Evolutionary conservation across 2,888 invertebrate species (phyloP), one percentile per base, ranked within the genome.

Genomic region (Rhagonycha lutea): DNA sequence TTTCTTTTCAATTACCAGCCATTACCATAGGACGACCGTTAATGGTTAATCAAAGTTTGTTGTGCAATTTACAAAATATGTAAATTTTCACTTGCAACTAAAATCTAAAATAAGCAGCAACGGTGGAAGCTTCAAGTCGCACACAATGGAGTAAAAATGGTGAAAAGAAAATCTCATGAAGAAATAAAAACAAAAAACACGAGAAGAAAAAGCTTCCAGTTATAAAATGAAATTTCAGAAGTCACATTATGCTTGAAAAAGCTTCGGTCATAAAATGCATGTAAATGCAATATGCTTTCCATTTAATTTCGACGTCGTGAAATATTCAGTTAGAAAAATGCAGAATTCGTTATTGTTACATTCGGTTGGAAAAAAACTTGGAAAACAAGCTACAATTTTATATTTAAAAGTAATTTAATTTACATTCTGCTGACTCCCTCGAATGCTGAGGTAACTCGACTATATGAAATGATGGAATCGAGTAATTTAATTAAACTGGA

Each of bases 401-500:
- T 70, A 80, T 80, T 78, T 78, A 74, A 79, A 78, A 78, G 79
- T 81, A 81, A 83, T 83, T 82, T 79, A 82, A 83, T 83, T 83
- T 82, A 78, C 81, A 80, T 82, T 80, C 79, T 74, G 80, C 79
- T 76, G 78, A 77, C 74, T 69, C 77, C 74, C 76, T 77, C 75
- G 78, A 78, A 77, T 63, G 47, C 75, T 76, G 76, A 76, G 79
- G 79, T 75, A 78, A 77, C 79, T 77, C 79, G 78, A 74, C 79
- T 79, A 74, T 80, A 79, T 79, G 81, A 81, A 82, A 82, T 80
- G 81, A 82, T 81, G 82, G 81, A 81, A 83, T 81, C 81, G 82
- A 80, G 81, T 83, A 83, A 83, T 83, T 82, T 83, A 82, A 82
- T 83, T 83, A 82, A 83, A 83, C 79, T 82, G 81, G 81, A 83